phyloP scores from a whole-genome alignment of 2,797 vertebrate genomes.

The Chromobotia macracanthus region DNA sequence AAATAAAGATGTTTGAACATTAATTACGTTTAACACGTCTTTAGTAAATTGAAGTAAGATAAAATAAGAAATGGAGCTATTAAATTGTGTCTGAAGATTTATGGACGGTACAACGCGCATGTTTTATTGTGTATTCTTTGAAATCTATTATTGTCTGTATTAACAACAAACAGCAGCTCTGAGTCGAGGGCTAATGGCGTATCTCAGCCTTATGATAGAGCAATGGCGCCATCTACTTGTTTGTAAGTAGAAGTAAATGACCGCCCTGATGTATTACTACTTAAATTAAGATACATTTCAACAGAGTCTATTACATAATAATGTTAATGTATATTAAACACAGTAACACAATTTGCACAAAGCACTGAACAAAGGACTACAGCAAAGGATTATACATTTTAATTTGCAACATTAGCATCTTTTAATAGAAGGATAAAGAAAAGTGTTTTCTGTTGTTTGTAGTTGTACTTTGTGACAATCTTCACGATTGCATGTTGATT shows the following conservation, averaged over 20 bases:
- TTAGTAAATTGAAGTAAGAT: not conserved
- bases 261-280: not conserved
- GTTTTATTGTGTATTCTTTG: not conserved
- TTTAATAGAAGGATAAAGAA: too few relatives aligned
- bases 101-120: not conserved
- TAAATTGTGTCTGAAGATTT: slow-evolving; percentile 21
- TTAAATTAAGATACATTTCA: not conserved
- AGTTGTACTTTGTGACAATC: not conserved
- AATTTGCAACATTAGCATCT: not conserved
- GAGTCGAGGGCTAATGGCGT: not conserved
- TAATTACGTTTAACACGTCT: not conserved
- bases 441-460: not conserved
- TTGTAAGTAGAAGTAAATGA: slow-evolving; percentile 10
- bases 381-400: too few relatives aligned
- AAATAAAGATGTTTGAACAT: not conserved
- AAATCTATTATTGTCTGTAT: not conserved
- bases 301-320: not conserved
- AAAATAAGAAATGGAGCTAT: not conserved
- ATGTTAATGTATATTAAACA: not conserved
- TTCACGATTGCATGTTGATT: not conserved
- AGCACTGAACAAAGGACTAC: not conserved
- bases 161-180: not conserved
- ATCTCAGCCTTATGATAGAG: slow-evolving; percentile 7
- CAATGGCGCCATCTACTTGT: slow-evolving; percentile 48
- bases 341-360: not conserved